Percentiles rank a stretch among this genome's conserved stretches.
Evolutionary conservation across 1,140 invertebrate species (phyloP).

Genomic region (Drosophila melanica): DNA sequence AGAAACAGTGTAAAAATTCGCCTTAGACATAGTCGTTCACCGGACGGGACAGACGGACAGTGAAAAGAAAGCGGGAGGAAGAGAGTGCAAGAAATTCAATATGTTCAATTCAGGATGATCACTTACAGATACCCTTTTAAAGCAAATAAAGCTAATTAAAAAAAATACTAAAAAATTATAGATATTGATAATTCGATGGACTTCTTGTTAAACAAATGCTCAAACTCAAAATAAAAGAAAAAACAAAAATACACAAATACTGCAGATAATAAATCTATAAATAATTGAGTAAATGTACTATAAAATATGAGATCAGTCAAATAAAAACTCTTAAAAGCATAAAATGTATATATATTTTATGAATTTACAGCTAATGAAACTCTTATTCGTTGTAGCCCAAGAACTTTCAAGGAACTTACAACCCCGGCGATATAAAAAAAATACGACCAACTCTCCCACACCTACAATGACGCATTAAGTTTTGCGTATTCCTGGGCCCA

Average conservation of each 20-base stretch:
- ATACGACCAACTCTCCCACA: neutral
- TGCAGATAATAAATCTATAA: too few species aligned
- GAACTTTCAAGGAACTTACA: neutral
- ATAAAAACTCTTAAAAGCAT: too few species aligned
- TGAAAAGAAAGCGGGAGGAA: neutral
- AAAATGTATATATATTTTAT: too few species aligned
- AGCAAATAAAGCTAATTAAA: too few species aligned
- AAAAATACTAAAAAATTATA: too few species aligned
- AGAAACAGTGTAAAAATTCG: constrained; percentile 29
- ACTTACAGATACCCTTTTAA: constrained; percentile 1
- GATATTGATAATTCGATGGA: too few species aligned
- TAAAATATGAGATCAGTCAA: too few species aligned
- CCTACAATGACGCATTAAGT: neutral
- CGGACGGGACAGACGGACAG: constrained; percentile 32
- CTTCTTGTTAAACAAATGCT: too few species aligned
- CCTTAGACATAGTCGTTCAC: constrained; percentile 22
- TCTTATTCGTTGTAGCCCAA: too few species aligned
- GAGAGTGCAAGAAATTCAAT: neutral
- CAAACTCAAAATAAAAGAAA: too few species aligned
- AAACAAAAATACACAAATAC: too few species aligned
- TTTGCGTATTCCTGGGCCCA: neutral
- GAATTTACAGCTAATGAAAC: neutral
- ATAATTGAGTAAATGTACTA: too few species aligned
- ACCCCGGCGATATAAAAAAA: neutral
- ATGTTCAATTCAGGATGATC: neutral